Evolutionary conservation across 64 coral and sea anemone species (phyloP), one percentile per base, ranked within the genome.

Genomic region (Montipora capricornis): DNA sequence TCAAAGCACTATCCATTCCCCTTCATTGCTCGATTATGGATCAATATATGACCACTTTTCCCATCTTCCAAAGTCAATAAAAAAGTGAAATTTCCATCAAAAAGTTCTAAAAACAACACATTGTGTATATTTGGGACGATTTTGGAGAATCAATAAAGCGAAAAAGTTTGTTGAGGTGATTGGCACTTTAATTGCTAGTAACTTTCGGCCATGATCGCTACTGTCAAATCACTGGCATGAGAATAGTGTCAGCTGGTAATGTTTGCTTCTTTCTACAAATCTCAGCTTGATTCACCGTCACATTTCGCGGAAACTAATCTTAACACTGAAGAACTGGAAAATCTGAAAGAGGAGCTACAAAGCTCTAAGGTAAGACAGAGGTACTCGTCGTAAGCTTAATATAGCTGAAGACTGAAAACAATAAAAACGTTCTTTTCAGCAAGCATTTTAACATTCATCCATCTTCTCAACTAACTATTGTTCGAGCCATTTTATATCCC

Each of bases 251-350:
- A 37, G 29, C 29, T 37, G 29, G 5, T 71, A 24, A 71, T n/a
- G 12, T 49, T 49, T 71, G 19, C 7, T 71, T 49, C 19, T 71
- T 45, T 20, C 6, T 11, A 50, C 22, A 71, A 20, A 20, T 57
- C 11, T 1, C 82, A 86, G 82, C 47, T 86, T 71, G 82, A 86
- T 20, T 86, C 82, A 47, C 82, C 64, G 19, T 71, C 82, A 51
- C 66, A 86, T 71, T 69, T 86, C 47, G 20, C 66, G 6, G 53
- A 6, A 71, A 86, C 45, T 86, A 86, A 86, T 68, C 82, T 86
- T n/a, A 50, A 64, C 19, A 44, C 82, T 73, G 64, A 86, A 86
- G 47, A 44, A 20, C 0, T 86, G 16, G 82, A 86, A 70, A 73
- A 86, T 47, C 46, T 86, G 45, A 86, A 49, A 70, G 64, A 86